These are phyloP conservation scores for Sardinella longiceps DNA, from an alignment of 2,797 vertebrate genomes.

Conservation along the genomic window DNA sequence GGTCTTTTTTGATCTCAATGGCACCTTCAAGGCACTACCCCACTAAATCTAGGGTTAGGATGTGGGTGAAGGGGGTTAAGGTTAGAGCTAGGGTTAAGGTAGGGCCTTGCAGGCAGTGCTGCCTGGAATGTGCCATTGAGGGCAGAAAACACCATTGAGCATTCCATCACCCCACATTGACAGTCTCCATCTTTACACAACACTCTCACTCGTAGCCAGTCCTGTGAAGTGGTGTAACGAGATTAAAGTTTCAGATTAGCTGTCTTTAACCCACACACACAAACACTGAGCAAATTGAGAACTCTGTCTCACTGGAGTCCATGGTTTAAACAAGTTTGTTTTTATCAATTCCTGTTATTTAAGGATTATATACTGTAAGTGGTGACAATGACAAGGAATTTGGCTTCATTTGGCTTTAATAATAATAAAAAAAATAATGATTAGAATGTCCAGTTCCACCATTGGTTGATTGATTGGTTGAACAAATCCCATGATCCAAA, in stretches of 20 bases:
- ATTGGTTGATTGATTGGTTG: neutral
- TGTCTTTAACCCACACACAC: constrained; percentile 11
- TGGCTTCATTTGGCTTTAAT: neutral
- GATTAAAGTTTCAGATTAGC: constrained; percentile 23
- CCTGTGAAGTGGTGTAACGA: constrained; percentile 8
- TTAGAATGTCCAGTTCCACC: neutral
- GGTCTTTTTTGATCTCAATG: too few species aligned
- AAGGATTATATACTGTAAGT: neutral
- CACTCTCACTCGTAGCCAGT: neutral
- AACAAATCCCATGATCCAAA: neutral
- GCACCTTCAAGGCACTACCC: too few species aligned
- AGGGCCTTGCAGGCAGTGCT: too few species aligned
- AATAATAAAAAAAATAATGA: neutral
- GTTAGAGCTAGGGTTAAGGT: too few species aligned
- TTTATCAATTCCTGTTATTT: neutral
- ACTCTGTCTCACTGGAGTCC: neutral
- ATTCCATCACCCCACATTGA: neutral
- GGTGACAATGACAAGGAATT: neutral
- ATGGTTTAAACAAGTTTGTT: neutral
- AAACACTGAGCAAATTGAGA: constrained; percentile 9
- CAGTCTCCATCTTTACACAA: neutral
- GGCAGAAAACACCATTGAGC: too few species aligned
- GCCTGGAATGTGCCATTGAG: too few species aligned
- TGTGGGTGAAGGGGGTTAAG: too few species aligned
- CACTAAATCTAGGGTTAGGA: too few species aligned